A percentile compares a stretch with the other conserved stretches of the same genome.
phyloP scores from a whole-genome alignment of 1,140 invertebrate species.

The Tetragnatha versicolor region DNA sequence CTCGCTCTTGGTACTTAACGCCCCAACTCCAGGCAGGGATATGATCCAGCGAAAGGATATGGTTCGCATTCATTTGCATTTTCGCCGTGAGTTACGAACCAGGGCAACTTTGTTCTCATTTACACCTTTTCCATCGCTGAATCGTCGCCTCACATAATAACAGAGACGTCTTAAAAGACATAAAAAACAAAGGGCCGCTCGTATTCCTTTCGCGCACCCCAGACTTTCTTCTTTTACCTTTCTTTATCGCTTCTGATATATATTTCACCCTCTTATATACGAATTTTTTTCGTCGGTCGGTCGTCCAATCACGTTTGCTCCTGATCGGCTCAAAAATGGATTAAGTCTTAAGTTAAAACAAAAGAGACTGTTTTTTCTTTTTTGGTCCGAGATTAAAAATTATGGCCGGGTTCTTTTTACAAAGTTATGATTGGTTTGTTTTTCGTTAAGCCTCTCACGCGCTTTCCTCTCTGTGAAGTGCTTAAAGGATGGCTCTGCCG shows the following conservation, averaged over 20 bases:
- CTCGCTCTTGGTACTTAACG: constrained; percentile 47
- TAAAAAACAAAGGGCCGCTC: constrained; percentile 46
- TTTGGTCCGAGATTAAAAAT: too few species aligned
- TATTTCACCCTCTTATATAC: background rate
- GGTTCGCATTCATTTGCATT: constrained; percentile 56
- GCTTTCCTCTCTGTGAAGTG: too few species aligned
- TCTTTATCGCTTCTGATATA: constrained; percentile 24
- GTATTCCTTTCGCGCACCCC: constrained; percentile 22
- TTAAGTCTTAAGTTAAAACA: constrained; percentile 38
- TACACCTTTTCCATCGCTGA: constrained; percentile 46
- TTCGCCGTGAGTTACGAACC: constrained; percentile 49
- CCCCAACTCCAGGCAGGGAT: constrained; percentile 16
- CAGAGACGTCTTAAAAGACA: constrained; percentile 39
- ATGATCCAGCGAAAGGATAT: constrained; percentile 33
- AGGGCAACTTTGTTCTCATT: constrained; percentile 55
- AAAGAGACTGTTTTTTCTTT: too few species aligned
- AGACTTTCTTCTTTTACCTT: constrained; percentile 20
- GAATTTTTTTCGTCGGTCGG: background rate
- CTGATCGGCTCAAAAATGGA: constrained; percentile 15
- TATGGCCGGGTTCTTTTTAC: too few species aligned
- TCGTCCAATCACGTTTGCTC: constrained; percentile 23
- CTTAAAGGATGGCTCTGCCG: too few species aligned
- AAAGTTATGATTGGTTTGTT: too few species aligned
- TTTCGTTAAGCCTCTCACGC: too few species aligned
- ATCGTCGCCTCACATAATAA: constrained; percentile 50